Conservation (phyloP, 2,888 invertebrate species). For the Melitaea athalia region DNA sequence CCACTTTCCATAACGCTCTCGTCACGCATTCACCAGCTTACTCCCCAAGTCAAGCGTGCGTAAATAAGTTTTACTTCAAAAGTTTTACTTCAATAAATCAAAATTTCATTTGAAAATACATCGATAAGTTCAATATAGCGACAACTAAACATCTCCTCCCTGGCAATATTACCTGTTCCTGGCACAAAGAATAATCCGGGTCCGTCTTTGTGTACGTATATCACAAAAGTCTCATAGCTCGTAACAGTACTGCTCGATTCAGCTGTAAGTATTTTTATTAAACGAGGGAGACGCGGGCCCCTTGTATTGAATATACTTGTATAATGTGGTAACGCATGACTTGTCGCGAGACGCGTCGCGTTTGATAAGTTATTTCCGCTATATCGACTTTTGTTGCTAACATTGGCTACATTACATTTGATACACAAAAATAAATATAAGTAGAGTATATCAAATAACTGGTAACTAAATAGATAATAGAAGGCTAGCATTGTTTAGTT, state of each 20-base stretch:
- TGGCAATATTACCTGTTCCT: slow-evolving; percentile 73
- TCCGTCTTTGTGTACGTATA: slow-evolving; percentile 67
- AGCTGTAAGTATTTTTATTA: slow-evolving; percentile 54
- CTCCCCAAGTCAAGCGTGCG: too few relatives aligned
- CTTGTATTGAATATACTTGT: slow-evolving; percentile 33
- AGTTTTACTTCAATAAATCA: too few relatives aligned
- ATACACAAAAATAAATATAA: too few relatives aligned
- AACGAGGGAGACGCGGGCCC: slow-evolving; percentile 39
- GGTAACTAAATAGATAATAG: too few relatives aligned
- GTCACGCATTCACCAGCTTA: too few relatives aligned
- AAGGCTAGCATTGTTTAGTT: too few relatives aligned
- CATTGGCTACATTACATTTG: background rate
- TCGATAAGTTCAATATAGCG: slow-evolving; percentile 12
- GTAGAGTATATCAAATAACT: too few relatives aligned
- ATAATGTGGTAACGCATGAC: slow-evolving; percentile 35
- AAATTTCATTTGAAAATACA: background rate
- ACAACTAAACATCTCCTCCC: slow-evolving; percentile 47
- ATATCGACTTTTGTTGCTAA: slow-evolving; percentile 49
- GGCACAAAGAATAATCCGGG: slow-evolving; percentile 74
- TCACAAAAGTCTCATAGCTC: slow-evolving; percentile 65
- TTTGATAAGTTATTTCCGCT: slow-evolving; percentile 78
- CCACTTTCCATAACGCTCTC: too few relatives aligned
- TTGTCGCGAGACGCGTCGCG: slow-evolving; percentile 52
- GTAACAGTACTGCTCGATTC: slow-evolving; percentile 56
- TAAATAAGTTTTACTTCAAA: too few relatives aligned